Evolutionary conservation across 2,113 vertebrate species (phyloP), one percentile per base, ranked within the genome.

Genomic region (Ceuthmochares aereus): DNA sequence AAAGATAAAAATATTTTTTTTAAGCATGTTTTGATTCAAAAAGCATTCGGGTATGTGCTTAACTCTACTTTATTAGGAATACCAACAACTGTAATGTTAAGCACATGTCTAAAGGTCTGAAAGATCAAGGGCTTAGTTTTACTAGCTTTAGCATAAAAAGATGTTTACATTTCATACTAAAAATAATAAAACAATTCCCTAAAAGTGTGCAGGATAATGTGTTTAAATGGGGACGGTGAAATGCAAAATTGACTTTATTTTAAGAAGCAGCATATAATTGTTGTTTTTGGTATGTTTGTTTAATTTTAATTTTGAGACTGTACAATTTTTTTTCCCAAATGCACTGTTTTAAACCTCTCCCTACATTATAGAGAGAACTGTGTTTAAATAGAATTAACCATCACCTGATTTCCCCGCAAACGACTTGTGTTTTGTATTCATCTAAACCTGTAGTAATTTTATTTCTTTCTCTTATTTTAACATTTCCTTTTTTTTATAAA

Each of bases 161-260:
- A 79, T 95, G 62, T 82, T 96, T 93, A 67, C 17, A 37, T 93
- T 96, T 94, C 19, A 74, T 63, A 64, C 81, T 74, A 78, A 90
- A 93, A 77, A 56, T 68, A 93, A 81, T 52, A 74, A 58, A 69
- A 62, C 14, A 30, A 49, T 84, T 91, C 66, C 30, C 16, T 91
- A 32, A 51, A 66, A 94, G 26, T 54, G 8, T 79, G 27, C 22
- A 37, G 34, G 42, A 51, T 32, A 92, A 63, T 77, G 30, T 81
- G 22, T 47, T 85, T 95, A 49, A 40, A 22, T 91, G 36, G 69
- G 40, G 21, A 23, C 73, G 49, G 25, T 87, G 63, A 97, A 97
- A 85, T 80, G 95, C 21, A 90, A 60, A 95, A 72, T 43, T 63
- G 19, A 43, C 62, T 80, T 95, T 96, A 66, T 83, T 78, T 95